Percentiles rank a stretch among this genome's conserved stretches.
phyloP scores from a whole-genome alignment of 2,797 vertebrate genomes.

The Rhinatrema bivittatum region DNA sequence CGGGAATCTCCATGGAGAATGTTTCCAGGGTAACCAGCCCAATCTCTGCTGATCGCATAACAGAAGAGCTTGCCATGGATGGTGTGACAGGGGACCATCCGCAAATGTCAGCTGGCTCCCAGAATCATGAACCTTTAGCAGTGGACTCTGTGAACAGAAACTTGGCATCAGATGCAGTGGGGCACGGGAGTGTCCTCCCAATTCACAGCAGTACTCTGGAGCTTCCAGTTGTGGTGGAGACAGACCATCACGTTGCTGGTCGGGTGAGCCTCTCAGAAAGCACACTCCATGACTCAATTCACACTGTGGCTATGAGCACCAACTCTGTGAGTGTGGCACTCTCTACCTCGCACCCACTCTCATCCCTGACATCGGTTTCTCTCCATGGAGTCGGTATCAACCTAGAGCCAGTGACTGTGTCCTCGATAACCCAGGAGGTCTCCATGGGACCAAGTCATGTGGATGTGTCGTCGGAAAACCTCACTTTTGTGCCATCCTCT shows the following conservation, averaged over 20 bases:
- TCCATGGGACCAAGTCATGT: slow-evolving; percentile 73
- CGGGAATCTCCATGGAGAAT: slow-evolving; percentile 71
- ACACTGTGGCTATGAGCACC: slow-evolving; percentile 74
- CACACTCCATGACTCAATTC: slow-evolving; percentile 59
- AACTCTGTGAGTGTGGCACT: slow-evolving; percentile 89
- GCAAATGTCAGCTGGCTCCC: slow-evolving; percentile 65
- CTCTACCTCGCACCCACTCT: slow-evolving; percentile 78
- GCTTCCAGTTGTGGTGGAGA: slow-evolving; percentile 89
- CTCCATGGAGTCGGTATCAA: slow-evolving; percentile 86
- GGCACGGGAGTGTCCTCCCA: slow-evolving; percentile 75
- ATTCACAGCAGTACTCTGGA: slow-evolving; percentile 82
- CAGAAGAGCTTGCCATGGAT: slow-evolving; percentile 84
- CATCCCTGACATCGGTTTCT: slow-evolving; percentile 77
- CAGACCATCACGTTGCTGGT: slow-evolving; percentile 76
- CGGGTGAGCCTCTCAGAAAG: slow-evolving; percentile 61
- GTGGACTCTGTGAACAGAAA: slow-evolving; percentile 57
- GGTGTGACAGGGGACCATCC: slow-evolving; percentile 74
- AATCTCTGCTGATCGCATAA: slow-evolving; percentile 84
- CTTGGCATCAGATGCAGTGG: slow-evolving; percentile 68
- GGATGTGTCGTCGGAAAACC: slow-evolving; percentile 73
- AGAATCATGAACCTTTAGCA: slow-evolving; percentile 67
- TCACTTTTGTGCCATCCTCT: slow-evolving; percentile 83
- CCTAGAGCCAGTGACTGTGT: slow-evolving; percentile 85
- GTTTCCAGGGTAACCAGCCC: slow-evolving; percentile 93
- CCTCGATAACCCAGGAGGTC: slow-evolving; percentile 87